Evolutionary conservation across 2,888 invertebrate genomes (phyloP).

Genomic region (Scotopteryx bipunctaria): DNA sequence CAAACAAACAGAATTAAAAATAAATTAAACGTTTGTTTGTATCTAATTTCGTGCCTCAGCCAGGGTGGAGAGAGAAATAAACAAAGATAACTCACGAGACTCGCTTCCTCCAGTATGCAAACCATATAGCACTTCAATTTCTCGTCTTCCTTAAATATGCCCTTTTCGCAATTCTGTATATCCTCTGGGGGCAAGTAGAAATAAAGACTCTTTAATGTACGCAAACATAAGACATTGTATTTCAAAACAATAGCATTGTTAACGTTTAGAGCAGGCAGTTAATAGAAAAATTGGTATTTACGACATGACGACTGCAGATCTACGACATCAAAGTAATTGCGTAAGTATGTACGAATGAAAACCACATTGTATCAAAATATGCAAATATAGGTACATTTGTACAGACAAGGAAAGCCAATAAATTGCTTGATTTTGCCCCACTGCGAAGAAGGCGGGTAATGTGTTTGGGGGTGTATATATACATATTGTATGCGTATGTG

Average conservation of each 20-base stretch:
- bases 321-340: too few species aligned
- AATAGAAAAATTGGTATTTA: background rate
- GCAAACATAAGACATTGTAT: slow-evolving; percentile 61
- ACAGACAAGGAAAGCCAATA: too few species aligned
- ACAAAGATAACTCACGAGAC: slow-evolving; percentile 76
- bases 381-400: too few species aligned
- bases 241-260: slow-evolving; percentile 44
- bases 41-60: slow-evolving; percentile 55
- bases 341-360: too few species aligned
- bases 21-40: slow-evolving; percentile 63
- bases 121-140: slow-evolving; percentile 83
- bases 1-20: slow-evolving; percentile 57
- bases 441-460: too few species aligned
- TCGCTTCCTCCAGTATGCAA: slow-evolving; percentile 79
- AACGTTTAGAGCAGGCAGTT: slow-evolving; percentile 6
- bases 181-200: slow-evolving; percentile 78
- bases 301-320: background rate
- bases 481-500: too few species aligned
- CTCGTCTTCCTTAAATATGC: slow-evolving; percentile 81
- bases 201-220: slow-evolving; percentile 74
- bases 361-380: too few species aligned
- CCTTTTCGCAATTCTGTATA: slow-evolving; percentile 80
- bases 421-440: too few species aligned
- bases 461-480: too few species aligned
- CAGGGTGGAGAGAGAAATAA: slow-evolving; percentile 57